Evolutionary conservation across 2,797 vertebrate genomes (phyloP), one percentile per base, ranked within the genome.

Genomic region (Catostomus latipinnis): DNA sequence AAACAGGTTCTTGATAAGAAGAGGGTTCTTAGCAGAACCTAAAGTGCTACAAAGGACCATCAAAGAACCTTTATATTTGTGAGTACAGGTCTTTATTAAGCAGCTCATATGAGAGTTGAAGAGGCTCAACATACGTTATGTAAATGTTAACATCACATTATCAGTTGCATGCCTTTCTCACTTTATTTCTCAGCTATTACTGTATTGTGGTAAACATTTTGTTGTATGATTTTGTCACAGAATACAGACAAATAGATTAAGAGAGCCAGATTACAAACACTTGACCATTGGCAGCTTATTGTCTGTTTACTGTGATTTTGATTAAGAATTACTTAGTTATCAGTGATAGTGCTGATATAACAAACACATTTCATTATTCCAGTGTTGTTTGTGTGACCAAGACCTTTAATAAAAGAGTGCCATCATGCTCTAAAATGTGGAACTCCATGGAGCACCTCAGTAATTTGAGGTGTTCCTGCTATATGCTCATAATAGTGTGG

Each of bases 201-300:
- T 34, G 34, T 78, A 63, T 71, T 78, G 18, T 8, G 5, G 57
- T 34, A 52, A 43, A 53, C 22, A 52, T 58, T 74, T 74, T 1
- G 6, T 53, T 58, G 22, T 53, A 48, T 18, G 49, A n/a, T 54
- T 61, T 65, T 74, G 60, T 65, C 49, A 52, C 5, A 65, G n/a
- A 34, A 57, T 57, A 57, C 18, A 63, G 48, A 74, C 13, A 63
- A 14, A 18, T 49, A 34, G 34, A 34, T 34, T 34, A 34, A 34
- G 34, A 34, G 34, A 34, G 34, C 34, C 34, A 43, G 8, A 71
- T 14, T 54, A 16, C n/a, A 43, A 74, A 49, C n/a, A 49, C 8
- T 49, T n/a, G 22, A 50, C 52, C 22, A 52, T 12, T 61, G 48
- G 6, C 18, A 57, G 13, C 46, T 58, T 14, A 11, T 14, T 12